Evolutionary conservation across 2,888 invertebrate species (phyloP).

Genomic region (Drosophila lutescens): DNA sequence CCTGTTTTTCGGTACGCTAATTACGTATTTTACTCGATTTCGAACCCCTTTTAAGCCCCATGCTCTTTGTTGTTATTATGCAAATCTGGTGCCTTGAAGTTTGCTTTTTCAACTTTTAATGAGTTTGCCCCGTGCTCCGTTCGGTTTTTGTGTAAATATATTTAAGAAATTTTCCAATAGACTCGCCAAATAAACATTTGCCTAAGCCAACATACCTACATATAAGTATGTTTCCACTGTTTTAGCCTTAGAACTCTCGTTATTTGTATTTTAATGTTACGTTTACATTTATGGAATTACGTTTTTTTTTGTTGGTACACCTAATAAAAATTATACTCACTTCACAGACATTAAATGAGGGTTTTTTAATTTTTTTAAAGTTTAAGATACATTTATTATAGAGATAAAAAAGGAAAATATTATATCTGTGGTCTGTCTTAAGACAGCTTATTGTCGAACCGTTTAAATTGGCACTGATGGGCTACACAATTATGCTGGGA

Average conservation of each 20-base stretch:
- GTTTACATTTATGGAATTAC: conserved; percentile 14
- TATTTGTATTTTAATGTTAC: conserved; percentile 33
- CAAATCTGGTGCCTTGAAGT: conserved; percentile 26
- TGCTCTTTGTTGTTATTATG: conserved; percentile 16
- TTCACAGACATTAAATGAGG: background rate
- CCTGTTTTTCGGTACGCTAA: conserved; percentile 19
- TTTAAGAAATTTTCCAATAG: conserved; percentile 44
- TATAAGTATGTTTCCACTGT: conserved; percentile 3
- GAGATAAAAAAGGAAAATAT: no score
- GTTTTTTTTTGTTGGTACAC: conserved; percentile 7
- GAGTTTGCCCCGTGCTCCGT: conserved; percentile 20
- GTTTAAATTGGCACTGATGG: conserved; percentile 4
- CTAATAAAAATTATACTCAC: conserved; percentile 9
- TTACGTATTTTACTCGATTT: conserved; percentile 29
- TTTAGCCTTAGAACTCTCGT: conserved; percentile 16
- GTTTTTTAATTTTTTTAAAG: background rate
- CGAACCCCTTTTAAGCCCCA: conserved; percentile 9
- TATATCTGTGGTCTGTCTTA: background rate
- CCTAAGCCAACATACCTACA: conserved; percentile 16
- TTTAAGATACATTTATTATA: no score
- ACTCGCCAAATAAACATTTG: conserved; percentile 44
- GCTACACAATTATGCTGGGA: conserved; percentile 8
- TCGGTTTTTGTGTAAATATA: conserved; percentile 52
- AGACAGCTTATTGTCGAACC: background rate
- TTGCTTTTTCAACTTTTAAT: conserved; percentile 37